Evolutionary conservation across 2,797 vertebrate species (phyloP).

Genomic region (Pseudomugil gertrudae): DNA sequence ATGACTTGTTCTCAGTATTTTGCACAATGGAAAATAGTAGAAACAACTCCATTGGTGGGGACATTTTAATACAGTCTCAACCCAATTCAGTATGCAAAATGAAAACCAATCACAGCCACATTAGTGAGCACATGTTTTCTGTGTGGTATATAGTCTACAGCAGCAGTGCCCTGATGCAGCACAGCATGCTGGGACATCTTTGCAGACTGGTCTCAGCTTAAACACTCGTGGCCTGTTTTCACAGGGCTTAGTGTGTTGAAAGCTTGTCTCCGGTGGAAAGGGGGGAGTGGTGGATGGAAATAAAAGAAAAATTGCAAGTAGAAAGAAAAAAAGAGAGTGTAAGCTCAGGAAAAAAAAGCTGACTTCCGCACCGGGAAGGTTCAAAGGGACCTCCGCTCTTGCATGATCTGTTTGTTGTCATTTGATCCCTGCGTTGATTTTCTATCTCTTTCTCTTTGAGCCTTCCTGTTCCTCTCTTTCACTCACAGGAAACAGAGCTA

Average conservation of each 20-base stretch:
- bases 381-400: conserved; percentile 67
- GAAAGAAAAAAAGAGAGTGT: conserved; percentile 37
- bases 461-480: conserved; percentile 57
- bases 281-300: conserved; percentile 9
- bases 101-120: not conserved
- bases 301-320: conserved; percentile 20
- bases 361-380: conserved; percentile 57
- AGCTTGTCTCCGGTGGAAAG: conserved; percentile 62
- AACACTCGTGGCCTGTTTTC: conserved; percentile 65
- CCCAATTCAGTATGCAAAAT: not conserved
- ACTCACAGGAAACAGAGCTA: conserved; percentile 53
- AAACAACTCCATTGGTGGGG: no score
- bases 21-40: no score
- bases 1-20: no score
- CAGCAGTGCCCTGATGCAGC: conserved; percentile 14
- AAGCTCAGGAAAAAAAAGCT: conserved; percentile 37
- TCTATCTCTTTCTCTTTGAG: conserved; percentile 36
- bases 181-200: conserved; percentile 69
- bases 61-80: not conserved
- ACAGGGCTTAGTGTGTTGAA: conserved; percentile 66
- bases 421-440: conserved; percentile 66
- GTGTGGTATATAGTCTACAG: conserved; percentile 3
- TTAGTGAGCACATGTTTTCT: conserved; percentile 3
- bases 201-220: conserved; percentile 62
- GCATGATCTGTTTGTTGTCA: conserved; percentile 70